Base-by-base conservation (phyloP, 2,113 vertebrate species). In the Anas platyrhynchos region DNA sequence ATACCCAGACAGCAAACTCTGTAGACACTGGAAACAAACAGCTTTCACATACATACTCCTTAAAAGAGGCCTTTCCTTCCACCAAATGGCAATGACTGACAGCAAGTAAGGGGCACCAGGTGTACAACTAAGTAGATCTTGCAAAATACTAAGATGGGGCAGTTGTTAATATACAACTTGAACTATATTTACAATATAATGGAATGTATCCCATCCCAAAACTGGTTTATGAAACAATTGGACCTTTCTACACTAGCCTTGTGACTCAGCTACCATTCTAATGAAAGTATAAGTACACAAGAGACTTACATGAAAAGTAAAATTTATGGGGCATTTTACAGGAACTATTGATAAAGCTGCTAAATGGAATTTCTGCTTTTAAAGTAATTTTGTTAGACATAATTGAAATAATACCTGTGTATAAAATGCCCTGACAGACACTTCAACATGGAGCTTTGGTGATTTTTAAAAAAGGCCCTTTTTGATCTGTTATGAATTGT, bases 201-300 rank as follows among this genome's bases (percentile, higher is more conserved):
- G 98, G 98, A 98, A 98, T 98, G 98, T 96, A 97, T 96, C 75
- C 97, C 96, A 97, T 97, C 95, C 92, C 91, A 86, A 96, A 97
- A 97, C 79, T 90, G 88, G 86, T 96, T 94, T 89, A 95, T 97
- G 98, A 98, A 98, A 98, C 95, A 96, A 92, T 0, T 95, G 97
- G 98, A 98, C 97, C 97, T 96, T 97, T 97, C 91, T 83, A 91
- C 5, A 78, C 56, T 93, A 96, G 81, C 29, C 29, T 93, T 89
- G 66, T 50, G 89, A 95, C 76, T 97, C 83, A 96, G 76, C 52
- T 92, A 92, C 94, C 11, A 1, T 96, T 96, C 80, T 96, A 94
- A 96, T 59, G 84, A 88, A 96, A 96, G 82, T 41, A 4, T 69
- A 97, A 97, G 81, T 92, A 97, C 83, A 93, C 76, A 94, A 95